These are phyloP conservation scores for Pachliopta kotzebuea DNA, from an alignment of 2,888 invertebrate species.

Conservation along the genomic window DNA sequence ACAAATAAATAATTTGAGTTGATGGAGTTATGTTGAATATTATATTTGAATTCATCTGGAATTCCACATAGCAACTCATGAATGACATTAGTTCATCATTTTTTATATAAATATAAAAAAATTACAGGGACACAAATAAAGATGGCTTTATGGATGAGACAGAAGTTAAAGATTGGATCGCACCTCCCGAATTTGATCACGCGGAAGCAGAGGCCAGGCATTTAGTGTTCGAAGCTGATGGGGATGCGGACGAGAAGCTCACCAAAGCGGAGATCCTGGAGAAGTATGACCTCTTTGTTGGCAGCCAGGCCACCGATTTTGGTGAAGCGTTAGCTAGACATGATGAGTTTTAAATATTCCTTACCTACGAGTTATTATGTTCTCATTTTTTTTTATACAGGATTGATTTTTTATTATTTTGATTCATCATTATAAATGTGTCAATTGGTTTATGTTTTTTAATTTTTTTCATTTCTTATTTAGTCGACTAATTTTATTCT, in stretches of 20 bases:
- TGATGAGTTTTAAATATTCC: slow-evolving; percentile 92
- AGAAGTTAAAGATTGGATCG: slow-evolving; percentile 96
- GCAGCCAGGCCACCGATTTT: slow-evolving; percentile 99
- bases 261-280: slow-evolving; percentile 94
- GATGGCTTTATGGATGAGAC: slow-evolving; percentile 94
- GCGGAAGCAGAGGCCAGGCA: slow-evolving; percentile 98
- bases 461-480: too few relatives aligned
- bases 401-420: neutral
- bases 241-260: slow-evolving; percentile 93
- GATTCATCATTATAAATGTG: too few relatives aligned
- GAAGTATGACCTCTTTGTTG: slow-evolving; percentile 98
- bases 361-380: neutral
- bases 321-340: slow-evolving; percentile 97
- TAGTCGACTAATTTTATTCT: too few relatives aligned
- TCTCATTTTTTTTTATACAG: neutral
- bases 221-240: slow-evolving; percentile 96
- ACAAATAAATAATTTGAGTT: too few relatives aligned
- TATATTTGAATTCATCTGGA: too few relatives aligned
- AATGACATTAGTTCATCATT: too few relatives aligned
- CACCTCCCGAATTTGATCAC: slow-evolving; percentile 97
- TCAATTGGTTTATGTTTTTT: too few relatives aligned
- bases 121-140: slow-evolving; percentile 87
- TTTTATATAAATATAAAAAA: too few relatives aligned
- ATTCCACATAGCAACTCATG: too few relatives aligned
- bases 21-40: too few relatives aligned